Evolutionary conservation across 2,888 invertebrate genomes (phyloP), one percentile per base, ranked within the genome.

Genomic region (Temnothorax ravouxi): DNA sequence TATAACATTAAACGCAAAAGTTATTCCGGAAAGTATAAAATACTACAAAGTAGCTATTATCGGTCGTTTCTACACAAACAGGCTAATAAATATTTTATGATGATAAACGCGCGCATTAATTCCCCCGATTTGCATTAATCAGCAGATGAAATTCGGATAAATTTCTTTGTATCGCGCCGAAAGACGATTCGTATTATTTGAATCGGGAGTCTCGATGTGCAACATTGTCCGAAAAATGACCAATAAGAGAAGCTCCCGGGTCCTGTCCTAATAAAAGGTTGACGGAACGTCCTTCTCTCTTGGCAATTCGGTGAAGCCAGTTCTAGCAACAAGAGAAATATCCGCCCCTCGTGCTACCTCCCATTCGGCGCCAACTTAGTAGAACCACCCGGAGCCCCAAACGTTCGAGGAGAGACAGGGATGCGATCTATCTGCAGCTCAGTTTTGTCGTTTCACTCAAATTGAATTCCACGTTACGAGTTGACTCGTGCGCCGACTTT

Each of bases 401-500:
- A 69, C 83, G 83, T 86, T 83, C 86, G 72, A 74, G 62, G 81
- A 81, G 86, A 88, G n/a, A 44, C 25, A 29, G n/a, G 9, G 59
- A 87, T 82, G 82, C 77, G 83, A 86, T 86, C 84, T 84, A 75
- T 86, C 84, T 50, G 67, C 75, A 72, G 66, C 80, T 71, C 67
- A 29, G 56, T 71, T 86, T 90, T 86, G 86, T 91, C 89, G 85
- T 85, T 89, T 74, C 87, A 77, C 77, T 75, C 88, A 90, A 91
- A 93, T 93, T 93, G 92, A 93, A 93, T 93, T 92, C 91, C 89
- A 88, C 87, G 90, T 90, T 90, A 86, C 83, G 87, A 88, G 88
- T 88, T 87, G 87, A 72, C 72, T 86, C 64, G 71, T 69, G 77
- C 80, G 74, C 83, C 59, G 86, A 87, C 50, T 82, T 82, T 84